Evolutionary conservation across 2,888 invertebrate genomes (phyloP).

Genomic region (Ellobium chinense): DNA sequence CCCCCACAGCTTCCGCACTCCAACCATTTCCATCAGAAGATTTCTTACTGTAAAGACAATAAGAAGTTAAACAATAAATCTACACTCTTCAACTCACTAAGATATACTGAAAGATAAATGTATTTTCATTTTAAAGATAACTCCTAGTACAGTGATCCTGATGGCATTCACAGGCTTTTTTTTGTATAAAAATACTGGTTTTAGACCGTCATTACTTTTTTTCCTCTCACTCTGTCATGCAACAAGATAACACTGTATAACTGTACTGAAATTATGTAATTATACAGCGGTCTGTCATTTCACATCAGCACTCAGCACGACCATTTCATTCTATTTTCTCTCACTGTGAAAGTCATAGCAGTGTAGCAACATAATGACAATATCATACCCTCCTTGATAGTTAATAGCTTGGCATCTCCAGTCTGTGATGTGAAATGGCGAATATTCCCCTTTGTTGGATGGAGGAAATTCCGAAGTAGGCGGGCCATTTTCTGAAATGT

Average conservation of each 20-base stretch:
- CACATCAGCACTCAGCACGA: too few relatives aligned
- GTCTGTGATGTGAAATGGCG: not conserved
- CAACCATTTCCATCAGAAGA: conserved; percentile 59
- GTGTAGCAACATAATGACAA: too few relatives aligned
- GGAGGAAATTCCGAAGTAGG: not conserved
- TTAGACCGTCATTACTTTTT: too few relatives aligned
- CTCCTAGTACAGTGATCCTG: too few relatives aligned
- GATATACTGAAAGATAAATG: too few relatives aligned
- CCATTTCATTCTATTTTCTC: too few relatives aligned
- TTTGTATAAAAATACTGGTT: too few relatives aligned
- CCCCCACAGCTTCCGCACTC: conserved; percentile 57
- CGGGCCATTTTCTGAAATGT: conserved; percentile 10
- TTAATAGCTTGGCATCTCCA: not conserved
- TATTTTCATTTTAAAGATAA: too few relatives aligned
- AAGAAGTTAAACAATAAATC: too few relatives aligned
- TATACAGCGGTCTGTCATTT: not conserved
- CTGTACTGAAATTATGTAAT: not conserved
- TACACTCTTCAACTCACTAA: too few relatives aligned
- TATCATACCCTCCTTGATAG: conserved; percentile 33
- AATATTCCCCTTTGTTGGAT: not conserved
- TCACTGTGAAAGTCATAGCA: not conserved
- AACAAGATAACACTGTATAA: not conserved
- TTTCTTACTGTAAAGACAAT: conserved; percentile 60
- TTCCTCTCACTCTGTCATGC: too few relatives aligned
- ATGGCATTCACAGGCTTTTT: too few relatives aligned